Conservation (phyloP, 2,888 invertebrate species). For the Cantharis nigra region DNA sequence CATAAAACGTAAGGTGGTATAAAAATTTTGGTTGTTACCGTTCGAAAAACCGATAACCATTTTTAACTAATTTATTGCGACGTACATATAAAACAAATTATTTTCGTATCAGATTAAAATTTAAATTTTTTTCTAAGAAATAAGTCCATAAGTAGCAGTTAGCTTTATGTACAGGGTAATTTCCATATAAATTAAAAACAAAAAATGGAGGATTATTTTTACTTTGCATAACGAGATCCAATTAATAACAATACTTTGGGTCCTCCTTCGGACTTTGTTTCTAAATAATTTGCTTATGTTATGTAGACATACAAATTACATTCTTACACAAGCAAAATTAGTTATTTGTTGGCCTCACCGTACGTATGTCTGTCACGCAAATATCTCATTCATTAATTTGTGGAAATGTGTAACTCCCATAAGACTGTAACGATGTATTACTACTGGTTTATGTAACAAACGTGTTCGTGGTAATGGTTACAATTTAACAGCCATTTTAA, state of each 20-base stretch:
- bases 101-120: neutral
- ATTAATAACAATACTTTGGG: neutral
- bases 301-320: neutral
- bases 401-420: constrained; percentile 3
- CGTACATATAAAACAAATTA: neutral
- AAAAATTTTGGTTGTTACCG: neutral
- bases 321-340: constrained; percentile 8
- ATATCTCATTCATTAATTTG: constrained; percentile 17
- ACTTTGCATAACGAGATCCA: neutral
- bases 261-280: neutral
- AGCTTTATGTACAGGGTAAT: neutral
- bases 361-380: constrained; percentile 15
- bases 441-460: neutral
- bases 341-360: neutral
- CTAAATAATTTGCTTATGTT: neutral
- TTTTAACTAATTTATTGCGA: neutral
- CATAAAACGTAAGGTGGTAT: no score
- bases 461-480: neutral
- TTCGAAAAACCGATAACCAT: neutral
- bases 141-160: neutral
- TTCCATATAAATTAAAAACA: neutral
- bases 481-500: neutral
- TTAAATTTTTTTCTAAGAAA: neutral
- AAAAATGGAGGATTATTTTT: neutral
- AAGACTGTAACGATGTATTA: constrained; percentile 1